A percentile compares a stretch with the other conserved stretches of the same genome.
Evolutionary conservation across 2,888 invertebrate species (phyloP).

Genomic region (Aquatica leii): DNA sequence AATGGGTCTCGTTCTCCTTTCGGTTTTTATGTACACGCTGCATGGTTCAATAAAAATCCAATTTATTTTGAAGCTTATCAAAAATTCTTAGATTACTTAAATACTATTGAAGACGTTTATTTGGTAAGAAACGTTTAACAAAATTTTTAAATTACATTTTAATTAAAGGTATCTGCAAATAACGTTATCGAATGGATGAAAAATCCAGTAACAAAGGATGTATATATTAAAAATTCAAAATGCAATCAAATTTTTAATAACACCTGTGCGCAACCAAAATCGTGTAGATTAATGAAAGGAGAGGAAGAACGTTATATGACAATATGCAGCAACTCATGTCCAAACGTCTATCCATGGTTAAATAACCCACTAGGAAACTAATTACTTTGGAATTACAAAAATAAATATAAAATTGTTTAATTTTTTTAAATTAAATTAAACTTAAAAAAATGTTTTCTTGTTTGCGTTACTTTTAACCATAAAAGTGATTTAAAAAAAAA

Average conservation of each 20-base stretch:
- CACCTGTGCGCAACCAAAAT: constrained; percentile 38
- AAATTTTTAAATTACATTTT: constrained; percentile 1
- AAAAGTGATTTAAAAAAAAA: no score
- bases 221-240: constrained; percentile 53
- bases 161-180: constrained; percentile 57
- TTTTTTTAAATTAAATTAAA: no score
- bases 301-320: constrained; percentile 60
- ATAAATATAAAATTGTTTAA: no score
- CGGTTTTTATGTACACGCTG: constrained; percentile 72
- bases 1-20: constrained; percentile 71
- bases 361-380: constrained; percentile 64
- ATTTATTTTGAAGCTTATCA: constrained; percentile 63
- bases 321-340: constrained; percentile 62
- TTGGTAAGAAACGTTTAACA: constrained; percentile 60
- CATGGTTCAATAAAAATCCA: constrained; percentile 66
- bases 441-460: no score
- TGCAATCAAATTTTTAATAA: constrained; percentile 40
- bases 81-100: constrained; percentile 66
- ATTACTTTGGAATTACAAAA: no score
- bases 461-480: no score
- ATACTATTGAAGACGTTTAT: constrained; percentile 65
- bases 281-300: constrained; percentile 42
- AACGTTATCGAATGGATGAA: constrained; percentile 68
- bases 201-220: constrained; percentile 62
- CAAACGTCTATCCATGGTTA: constrained; percentile 66